Evolutionary conservation across 2,888 invertebrate species (phyloP), one percentile per base, ranked within the genome.

Genomic region (Pristionchus arcanus): DNA sequence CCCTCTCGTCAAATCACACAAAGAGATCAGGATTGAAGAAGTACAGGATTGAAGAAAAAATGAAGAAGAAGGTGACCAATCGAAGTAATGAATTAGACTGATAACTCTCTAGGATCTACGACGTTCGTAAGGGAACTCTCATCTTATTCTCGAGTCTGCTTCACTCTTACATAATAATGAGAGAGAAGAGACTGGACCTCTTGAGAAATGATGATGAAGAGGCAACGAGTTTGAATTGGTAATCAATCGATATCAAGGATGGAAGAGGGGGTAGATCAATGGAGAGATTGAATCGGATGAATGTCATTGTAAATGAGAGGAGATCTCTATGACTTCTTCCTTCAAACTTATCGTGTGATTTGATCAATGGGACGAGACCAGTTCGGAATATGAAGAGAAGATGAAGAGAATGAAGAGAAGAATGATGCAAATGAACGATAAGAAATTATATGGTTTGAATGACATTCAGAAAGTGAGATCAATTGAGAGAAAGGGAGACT

Each of bases 111-210:
- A 34, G 37, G 74, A 74, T 34, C 16, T 15, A 66, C 15, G 37
- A 16, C 37, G 74, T 28, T 34, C 21, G 21, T 34, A 31, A 34
- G 37, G n/a, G 37, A 31, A 31, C 74, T 37, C 74, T 74, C 74
- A 13, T 7, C 13, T 74, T 31, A 15, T 74, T 49, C 42, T 49
- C 42, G 42, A 49, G 42, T 49, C 42, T 49, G 42, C 42, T 49
- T 49, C 42, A 49, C 74, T 16, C 31, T 74, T 31, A 15, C 74
- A 74, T 74, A 74, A 74, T 74, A 37, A 37, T 37, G 74, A 74
- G 37, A 74, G 74, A 74, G 74, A 37, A 74, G 74, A 74, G 74
- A 74, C 74, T 74, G 74, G 74, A 74, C 74, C 74, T 74, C 74
- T 74, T 74, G 74, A 74, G 34, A 74, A 74, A 37, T 74, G 74